phyloP scores from a whole-genome alignment of 2,888 invertebrate genomes.

The Dasysyrphus albostriatus region DNA sequence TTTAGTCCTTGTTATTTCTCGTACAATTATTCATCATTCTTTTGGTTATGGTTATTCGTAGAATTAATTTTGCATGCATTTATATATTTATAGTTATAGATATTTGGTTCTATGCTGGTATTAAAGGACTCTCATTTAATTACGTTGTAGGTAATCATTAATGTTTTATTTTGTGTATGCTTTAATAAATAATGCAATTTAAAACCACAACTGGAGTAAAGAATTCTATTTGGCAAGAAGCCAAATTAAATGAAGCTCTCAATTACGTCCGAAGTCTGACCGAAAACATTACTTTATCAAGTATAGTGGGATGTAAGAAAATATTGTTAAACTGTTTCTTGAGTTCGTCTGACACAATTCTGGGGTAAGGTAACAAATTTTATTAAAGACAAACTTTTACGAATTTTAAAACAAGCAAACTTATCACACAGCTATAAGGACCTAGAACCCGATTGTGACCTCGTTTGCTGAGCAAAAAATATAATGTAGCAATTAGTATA shows the following conservation, averaged over 20 bases:
- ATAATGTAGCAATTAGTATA: constrained; percentile 31
- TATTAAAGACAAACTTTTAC: neutral
- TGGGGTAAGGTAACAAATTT: constrained; percentile 15
- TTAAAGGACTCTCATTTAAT: neutral
- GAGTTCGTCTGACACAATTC: constrained; percentile 14
- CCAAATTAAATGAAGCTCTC: constrained; percentile 12
- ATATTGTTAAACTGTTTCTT: constrained; percentile 1
- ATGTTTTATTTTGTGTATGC: neutral
- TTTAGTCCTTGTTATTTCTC: constrained; percentile 22
- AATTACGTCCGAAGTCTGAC: neutral
- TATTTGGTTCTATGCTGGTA: neutral
- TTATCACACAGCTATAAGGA: neutral
- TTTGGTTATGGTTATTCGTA: constrained; percentile 42
- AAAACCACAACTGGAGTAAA: constrained; percentile 5
- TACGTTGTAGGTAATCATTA: neutral
- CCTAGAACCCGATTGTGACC: constrained; percentile 20
- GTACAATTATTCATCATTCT: neutral
- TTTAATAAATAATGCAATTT: constrained; percentile 14
- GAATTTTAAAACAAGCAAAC: neutral
- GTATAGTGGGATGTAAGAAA: constrained; percentile 11
- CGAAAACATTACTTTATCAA: neutral
- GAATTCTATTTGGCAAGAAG: constrained; percentile 14
- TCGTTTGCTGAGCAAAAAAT: neutral
- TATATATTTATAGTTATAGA: neutral
- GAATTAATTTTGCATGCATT: constrained; percentile 46